Evolutionary conservation across 2,113 vertebrate species (phyloP).

Genomic region (Rhipidura dahli): DNA sequence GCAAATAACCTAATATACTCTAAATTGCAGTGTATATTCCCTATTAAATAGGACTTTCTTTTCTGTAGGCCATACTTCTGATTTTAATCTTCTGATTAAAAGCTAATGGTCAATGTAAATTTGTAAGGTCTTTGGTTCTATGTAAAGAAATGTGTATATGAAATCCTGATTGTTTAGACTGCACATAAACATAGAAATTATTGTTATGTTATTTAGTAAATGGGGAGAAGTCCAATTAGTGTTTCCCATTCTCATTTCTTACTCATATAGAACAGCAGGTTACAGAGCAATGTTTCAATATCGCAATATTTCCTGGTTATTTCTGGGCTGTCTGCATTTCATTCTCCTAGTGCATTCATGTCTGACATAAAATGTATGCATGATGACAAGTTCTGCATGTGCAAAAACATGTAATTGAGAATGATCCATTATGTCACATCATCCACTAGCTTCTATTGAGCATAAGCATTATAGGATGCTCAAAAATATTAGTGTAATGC

Average conservation of each 20-base stretch:
- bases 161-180: constrained; percentile 60
- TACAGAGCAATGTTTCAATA: constrained; percentile 75
- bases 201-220: constrained; percentile 57
- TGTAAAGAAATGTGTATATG: constrained; percentile 14
- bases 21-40: background rate
- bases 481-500: background rate
- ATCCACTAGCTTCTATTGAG: constrained; percentile 61
- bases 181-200: constrained; percentile 60
- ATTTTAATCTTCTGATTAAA: constrained; percentile 20
- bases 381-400: constrained; percentile 75
- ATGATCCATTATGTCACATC: constrained; percentile 63
- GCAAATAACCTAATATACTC: background rate
- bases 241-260: constrained; percentile 82
- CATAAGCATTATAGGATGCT: constrained; percentile 23
- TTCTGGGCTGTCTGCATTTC: constrained; percentile 83
- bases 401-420: constrained; percentile 69
- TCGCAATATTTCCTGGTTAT: constrained; percentile 80
- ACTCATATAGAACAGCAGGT: constrained; percentile 80
- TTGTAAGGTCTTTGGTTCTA: background rate
- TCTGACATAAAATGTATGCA: constrained; percentile 75
- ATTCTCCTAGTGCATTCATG: constrained; percentile 68
- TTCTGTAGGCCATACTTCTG: background rate
- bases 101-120: constrained; percentile 9
- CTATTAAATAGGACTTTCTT: background rate
- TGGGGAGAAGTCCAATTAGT: constrained; percentile 58